Evolutionary conservation across 2,888 invertebrate species (phyloP).

Genomic region (Drosophila villosipedis): DNA sequence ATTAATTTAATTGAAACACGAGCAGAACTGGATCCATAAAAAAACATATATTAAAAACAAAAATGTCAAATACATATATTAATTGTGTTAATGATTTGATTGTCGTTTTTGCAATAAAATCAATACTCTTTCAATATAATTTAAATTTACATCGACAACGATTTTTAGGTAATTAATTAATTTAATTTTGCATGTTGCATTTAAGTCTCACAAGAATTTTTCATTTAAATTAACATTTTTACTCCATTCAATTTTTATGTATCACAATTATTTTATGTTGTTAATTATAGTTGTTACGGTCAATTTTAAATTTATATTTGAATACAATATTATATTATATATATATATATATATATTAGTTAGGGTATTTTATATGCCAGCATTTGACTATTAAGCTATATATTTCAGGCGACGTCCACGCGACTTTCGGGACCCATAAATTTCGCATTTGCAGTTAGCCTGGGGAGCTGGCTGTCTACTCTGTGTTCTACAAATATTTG

Average conservation of each 20-base stretch:
- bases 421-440: constrained; percentile 72
- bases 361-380: constrained; percentile 19
- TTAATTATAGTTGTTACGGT: too few relatives aligned
- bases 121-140: background rate
- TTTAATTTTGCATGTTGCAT: background rate
- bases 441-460: constrained; percentile 71
- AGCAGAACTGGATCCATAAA: background rate
- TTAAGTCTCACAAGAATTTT: background rate
- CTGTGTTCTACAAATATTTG: constrained; percentile 75
- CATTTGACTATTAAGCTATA: background rate
- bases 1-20: background rate
- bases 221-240: background rate
- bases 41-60: background rate
- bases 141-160: too few relatives aligned
- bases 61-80: background rate
- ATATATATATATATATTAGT: background rate
- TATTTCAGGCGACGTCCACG: constrained; percentile 56
- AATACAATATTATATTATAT: background rate
- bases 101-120: background rate
- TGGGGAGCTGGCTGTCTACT: constrained; percentile 42
- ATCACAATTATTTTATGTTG: background rate
- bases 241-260: background rate
- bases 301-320: background rate
- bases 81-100: background rate
- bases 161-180: background rate